Evolutionary conservation across 30 jellyfish, hydroid and myxozoan species (phyloP).

Genomic region (Rhopilema esculentum): DNA sequence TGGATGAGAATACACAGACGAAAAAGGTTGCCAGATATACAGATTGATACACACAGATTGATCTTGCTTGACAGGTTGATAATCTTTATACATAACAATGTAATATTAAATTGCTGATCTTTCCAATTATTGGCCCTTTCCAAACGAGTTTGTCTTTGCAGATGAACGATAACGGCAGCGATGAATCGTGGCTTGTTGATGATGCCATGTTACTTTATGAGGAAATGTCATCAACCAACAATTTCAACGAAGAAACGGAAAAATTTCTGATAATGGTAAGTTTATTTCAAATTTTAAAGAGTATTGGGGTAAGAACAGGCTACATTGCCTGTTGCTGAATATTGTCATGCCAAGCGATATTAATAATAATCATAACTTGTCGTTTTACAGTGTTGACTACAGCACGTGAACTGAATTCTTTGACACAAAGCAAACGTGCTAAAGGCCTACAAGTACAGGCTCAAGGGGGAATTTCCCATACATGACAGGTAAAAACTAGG

Average conservation of each 20-base stretch:
- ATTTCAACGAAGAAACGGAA: constrained; percentile 12
- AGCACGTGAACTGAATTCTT: too few species aligned
- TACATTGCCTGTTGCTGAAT: background rate
- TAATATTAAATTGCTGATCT: background rate
- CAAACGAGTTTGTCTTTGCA: background rate
- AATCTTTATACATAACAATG: too few species aligned
- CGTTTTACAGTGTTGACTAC: too few species aligned
- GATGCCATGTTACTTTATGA: background rate
- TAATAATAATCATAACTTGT: too few species aligned
- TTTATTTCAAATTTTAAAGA: background rate
- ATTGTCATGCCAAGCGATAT: too few species aligned
- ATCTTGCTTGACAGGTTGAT: background rate
- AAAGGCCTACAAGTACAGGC: too few species aligned
- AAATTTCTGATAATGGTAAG: constrained; percentile 20
- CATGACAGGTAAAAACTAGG: too few species aligned
- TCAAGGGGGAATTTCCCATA: too few species aligned
- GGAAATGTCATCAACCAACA: background rate
- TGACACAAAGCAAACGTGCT: too few species aligned
- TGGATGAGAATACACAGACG: too few species aligned
- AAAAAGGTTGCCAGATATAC: too few species aligned
- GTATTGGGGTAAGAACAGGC: background rate
- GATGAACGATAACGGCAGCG: background rate
- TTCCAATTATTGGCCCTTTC: background rate
- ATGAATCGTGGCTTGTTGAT: background rate
- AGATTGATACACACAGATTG: too few species aligned